phyloP scores from a whole-genome alignment of 2,888 invertebrate genomes.

The Acleris holmiana region DNA sequence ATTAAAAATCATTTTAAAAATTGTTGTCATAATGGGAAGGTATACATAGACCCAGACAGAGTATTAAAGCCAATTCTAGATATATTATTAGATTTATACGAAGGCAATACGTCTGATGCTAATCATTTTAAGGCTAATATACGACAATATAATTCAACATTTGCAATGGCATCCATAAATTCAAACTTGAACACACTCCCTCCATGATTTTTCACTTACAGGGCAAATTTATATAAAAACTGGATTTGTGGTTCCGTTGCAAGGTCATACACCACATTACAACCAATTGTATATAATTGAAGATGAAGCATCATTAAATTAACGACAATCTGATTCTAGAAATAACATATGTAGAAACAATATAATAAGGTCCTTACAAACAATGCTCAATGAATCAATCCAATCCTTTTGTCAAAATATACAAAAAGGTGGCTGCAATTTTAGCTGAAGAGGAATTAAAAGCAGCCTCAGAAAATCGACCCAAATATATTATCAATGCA shows the following conservation, averaged over 20 bases:
- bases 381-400: slow-evolving; percentile 34
- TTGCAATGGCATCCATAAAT: slow-evolving; percentile 34
- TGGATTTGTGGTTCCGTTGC: too few relatives aligned
- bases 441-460: too few relatives aligned
- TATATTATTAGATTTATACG: slow-evolving; percentile 38
- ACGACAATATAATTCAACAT: slow-evolving; percentile 29
- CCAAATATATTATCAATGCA: too few relatives aligned
- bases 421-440: too few relatives aligned
- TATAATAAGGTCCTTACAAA: slow-evolving; percentile 36
- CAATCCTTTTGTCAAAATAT: too few relatives aligned
- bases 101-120: too few relatives aligned
- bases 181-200: background rate
- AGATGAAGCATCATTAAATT: slow-evolving; percentile 35
- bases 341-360: slow-evolving; percentile 15
- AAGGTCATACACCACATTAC: slow-evolving; percentile 39
- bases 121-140: too few relatives aligned
- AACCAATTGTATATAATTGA: slow-evolving; percentile 41
- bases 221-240: slow-evolving; percentile 32
- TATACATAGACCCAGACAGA: too few relatives aligned
- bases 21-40: slow-evolving; percentile 6
- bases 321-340: slow-evolving; percentile 35
- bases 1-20: slow-evolving; percentile 16
- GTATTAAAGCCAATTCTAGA: slow-evolving; percentile 33
- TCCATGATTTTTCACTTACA: slow-evolving; percentile 2
- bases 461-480: too few relatives aligned